Percentiles rank a stretch among this genome's conserved stretches.
Conservation (phyloP, 2,888 invertebrate species). For the Polylopha cassiicola region DNA sequence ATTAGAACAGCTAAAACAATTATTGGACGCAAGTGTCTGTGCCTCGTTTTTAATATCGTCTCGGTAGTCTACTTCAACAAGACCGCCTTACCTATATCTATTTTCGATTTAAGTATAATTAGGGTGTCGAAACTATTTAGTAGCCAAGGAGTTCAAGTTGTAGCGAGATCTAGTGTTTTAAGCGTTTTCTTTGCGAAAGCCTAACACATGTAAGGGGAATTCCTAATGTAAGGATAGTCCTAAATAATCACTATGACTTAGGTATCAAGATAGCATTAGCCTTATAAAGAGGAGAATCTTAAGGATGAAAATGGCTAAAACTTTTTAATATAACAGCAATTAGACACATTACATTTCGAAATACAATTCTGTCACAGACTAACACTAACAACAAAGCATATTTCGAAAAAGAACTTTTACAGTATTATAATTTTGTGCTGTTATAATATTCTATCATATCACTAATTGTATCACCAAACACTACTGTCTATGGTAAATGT, state of each 20-base stretch:
- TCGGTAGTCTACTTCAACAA: constrained; percentile 25
- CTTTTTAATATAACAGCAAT: constrained; percentile 36
- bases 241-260: constrained; percentile 67
- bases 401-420: constrained; percentile 11
- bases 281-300: constrained; percentile 58
- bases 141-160: constrained; percentile 49
- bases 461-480: too few relatives aligned
- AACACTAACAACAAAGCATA: constrained; percentile 9
- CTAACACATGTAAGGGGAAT: constrained; percentile 48
- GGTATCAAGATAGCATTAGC: constrained; percentile 54
- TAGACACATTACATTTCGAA: constrained; percentile 43
- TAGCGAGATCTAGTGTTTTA: constrained; percentile 62
- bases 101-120: constrained; percentile 41
- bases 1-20: constrained; percentile 42
- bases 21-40: constrained; percentile 58
- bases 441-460: constrained; percentile 11
- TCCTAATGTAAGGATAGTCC: constrained; percentile 44
- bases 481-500: too few relatives aligned
- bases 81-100: constrained; percentile 19
- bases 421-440: constrained; percentile 19
- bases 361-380: constrained; percentile 29
- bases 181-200: constrained; percentile 57
- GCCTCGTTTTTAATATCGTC: constrained; percentile 35
- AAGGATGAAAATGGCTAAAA: constrained; percentile 39
- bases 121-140: constrained; percentile 44